These are phyloP conservation scores for Rhabdornis inornatus DNA, from an alignment of 2,113 vertebrate genomes.

Conservation along the genomic window DNA sequence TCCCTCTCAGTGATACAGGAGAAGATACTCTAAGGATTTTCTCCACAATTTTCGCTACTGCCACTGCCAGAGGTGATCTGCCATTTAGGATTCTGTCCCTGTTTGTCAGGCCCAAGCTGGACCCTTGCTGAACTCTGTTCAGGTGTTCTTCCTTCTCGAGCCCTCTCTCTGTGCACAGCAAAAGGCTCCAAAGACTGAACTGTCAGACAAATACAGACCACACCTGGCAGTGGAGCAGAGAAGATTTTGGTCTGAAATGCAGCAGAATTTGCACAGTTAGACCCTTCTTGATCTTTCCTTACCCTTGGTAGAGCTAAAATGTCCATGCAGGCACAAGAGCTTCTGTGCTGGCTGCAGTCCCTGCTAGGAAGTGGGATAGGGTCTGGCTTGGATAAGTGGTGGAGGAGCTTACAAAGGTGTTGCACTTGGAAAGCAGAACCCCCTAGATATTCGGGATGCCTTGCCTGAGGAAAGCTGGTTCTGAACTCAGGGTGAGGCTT, in stretches of 20 bases:
- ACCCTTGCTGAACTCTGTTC: background rate
- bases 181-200: background rate
- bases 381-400: background rate
- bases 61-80: background rate
- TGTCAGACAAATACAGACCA: background rate
- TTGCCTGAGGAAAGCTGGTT: background rate
- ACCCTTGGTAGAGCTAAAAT: background rate
- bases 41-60: background rate
- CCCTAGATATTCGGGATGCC: background rate
- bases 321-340: background rate
- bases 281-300: background rate
- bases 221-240: background rate
- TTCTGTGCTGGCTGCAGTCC: background rate
- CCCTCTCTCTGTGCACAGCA: background rate
- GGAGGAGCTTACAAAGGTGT: background rate
- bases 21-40: background rate
- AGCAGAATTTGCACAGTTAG: background rate
- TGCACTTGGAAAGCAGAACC: background rate
- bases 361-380: background rate
- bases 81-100: background rate
- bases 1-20: background rate
- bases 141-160: background rate
- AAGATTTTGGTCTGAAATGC: background rate
- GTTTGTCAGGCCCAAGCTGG: background rate
- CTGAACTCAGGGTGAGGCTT: background rate